Conservation (phyloP, 1,140 invertebrate genomes). For the Drosophila santomea region DNA sequence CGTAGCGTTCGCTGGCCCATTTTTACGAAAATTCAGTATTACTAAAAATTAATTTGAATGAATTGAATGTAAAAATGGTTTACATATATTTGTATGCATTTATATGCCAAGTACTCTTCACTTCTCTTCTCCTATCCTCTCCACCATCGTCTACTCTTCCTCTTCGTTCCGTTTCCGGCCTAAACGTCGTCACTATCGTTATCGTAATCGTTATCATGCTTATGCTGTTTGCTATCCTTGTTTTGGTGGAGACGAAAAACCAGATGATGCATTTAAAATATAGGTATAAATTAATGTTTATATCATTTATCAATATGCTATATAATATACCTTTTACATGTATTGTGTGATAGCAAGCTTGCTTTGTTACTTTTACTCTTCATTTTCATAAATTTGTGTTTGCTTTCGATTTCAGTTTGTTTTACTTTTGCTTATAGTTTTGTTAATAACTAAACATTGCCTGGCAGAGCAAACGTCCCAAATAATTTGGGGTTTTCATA, state of each 20-base stretch:
- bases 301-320: conserved; percentile 75
- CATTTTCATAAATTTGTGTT: conserved; percentile 37
- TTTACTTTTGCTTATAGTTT: conserved; percentile 6
- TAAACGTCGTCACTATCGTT: conserved; percentile 13
- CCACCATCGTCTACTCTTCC: conserved; percentile 18
- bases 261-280: conserved; percentile 78
- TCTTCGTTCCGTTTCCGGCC: background rate
- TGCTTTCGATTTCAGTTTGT: conserved; percentile 22
- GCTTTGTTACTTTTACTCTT: conserved; percentile 42
- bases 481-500: conserved; percentile 4
- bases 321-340: conserved; percentile 81
- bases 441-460: conserved; percentile 69
- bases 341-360: conserved; percentile 80
- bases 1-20: conserved; percentile 16
- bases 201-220: conserved; percentile 10
- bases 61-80: conserved; percentile 82
- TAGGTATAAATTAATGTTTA: conserved; percentile 73
- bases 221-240: conserved; percentile 39
- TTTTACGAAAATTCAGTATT: conserved; percentile 77
- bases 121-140: background rate
- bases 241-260: conserved; percentile 72
- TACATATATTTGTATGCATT: conserved; percentile 58
- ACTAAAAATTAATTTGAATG: conserved; percentile 82
- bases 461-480: conserved; percentile 52
- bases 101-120: conserved; percentile 41